Evolutionary conservation across 1,140 invertebrate genomes (phyloP).

Genomic region (Chironomus striatipennis): DNA sequence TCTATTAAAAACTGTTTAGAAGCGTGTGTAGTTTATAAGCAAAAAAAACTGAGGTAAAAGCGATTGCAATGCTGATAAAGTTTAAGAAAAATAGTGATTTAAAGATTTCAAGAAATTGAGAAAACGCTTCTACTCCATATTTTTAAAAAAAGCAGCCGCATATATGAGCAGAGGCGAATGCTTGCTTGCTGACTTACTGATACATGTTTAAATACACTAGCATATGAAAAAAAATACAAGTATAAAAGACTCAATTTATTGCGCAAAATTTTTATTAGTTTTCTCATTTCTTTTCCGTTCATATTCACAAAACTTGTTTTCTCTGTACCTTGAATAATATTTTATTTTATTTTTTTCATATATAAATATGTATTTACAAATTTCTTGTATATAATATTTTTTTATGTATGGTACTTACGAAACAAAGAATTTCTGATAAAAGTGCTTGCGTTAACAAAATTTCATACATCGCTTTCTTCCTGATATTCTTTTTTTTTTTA

Average conservation of each 20-base stretch:
- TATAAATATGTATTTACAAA: too few relatives aligned
- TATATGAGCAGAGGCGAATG: conserved; percentile 5
- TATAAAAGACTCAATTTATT: conserved; percentile 6
- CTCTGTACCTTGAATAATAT: neutral
- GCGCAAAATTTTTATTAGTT: conserved; percentile 13
- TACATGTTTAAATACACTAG: conserved; percentile 1
- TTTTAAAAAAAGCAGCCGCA: conserved; percentile 5
- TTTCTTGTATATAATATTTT: too few relatives aligned
- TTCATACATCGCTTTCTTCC: neutral
- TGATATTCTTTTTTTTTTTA: neutral
- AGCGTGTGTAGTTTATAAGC: too few relatives aligned
- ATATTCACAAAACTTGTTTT: neutral
- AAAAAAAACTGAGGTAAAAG: too few relatives aligned
- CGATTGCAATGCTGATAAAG: too few relatives aligned
- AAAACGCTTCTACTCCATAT: conserved; percentile 4
- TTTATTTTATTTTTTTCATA: too few relatives aligned
- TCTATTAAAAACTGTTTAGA: too few relatives aligned
- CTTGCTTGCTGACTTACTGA: neutral
- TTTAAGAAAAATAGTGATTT: too few relatives aligned
- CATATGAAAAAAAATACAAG: neutral
- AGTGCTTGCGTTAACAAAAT: neutral
- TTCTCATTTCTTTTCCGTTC: conserved; percentile 13
- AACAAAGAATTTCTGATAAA: conserved; percentile 8
- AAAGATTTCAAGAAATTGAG: neutral
- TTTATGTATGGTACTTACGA: neutral